Percentiles rank a stretch among this genome's conserved stretches.
These are phyloP conservation scores for Neomorphus geoffroyi DNA, from an alignment of 2,797 vertebrate species.

Conservation along the genomic window DNA sequence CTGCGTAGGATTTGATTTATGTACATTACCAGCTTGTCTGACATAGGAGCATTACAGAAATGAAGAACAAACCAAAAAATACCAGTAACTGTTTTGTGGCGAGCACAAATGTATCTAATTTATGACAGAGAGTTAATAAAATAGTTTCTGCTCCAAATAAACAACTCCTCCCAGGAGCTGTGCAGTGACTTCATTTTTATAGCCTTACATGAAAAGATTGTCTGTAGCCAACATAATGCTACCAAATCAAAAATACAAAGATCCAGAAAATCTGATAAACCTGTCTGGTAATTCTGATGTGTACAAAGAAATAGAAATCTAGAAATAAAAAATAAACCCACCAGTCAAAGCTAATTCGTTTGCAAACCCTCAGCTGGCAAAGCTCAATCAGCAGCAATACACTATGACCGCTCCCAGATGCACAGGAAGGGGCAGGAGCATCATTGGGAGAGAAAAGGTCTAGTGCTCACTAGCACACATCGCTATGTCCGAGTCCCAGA, in stretches of 20 bases:
- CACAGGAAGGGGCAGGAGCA: neutral
- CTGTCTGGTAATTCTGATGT: neutral
- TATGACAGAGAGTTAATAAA: slow-evolving; percentile 23
- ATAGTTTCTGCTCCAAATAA: neutral
- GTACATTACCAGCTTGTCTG: slow-evolving; percentile 36
- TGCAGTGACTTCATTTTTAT: neutral
- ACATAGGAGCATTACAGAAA: neutral
- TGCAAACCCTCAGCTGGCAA: neutral
- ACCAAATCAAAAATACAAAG: neutral
- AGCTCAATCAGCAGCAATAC: neutral
- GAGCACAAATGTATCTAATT: slow-evolving; percentile 30
- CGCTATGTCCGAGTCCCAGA: neutral
- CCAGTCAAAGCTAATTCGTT: neutral
- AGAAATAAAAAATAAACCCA: neutral
- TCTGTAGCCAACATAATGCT: neutral
- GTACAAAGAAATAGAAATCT: neutral
- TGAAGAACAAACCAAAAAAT: neutral
- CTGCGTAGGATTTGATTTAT: slow-evolving; percentile 35
- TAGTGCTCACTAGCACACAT: neutral
- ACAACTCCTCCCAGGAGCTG: neutral
- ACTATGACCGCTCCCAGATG: neutral
- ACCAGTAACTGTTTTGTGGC: neutral
- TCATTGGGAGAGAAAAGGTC: neutral
- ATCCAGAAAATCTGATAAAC: neutral
- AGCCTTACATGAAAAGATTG: neutral